Evolutionary conservation across 1,140 invertebrate species (phyloP), one percentile per base, ranked within the genome.

Genomic region (Drosophila kanapiae): DNA sequence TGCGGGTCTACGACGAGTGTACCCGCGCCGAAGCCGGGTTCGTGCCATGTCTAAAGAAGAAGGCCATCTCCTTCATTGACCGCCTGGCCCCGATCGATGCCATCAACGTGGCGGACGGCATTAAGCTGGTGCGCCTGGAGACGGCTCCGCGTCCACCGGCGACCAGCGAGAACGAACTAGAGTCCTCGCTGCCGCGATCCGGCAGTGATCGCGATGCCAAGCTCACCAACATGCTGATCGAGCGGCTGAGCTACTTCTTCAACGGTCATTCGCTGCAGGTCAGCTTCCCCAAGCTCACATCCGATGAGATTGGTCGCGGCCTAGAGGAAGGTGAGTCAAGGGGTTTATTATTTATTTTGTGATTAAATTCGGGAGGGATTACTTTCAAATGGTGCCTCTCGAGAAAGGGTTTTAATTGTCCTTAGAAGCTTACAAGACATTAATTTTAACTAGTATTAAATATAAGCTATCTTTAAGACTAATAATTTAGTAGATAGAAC

Each of bases 31-130:
- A 94, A 56, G 93, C 93, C 29, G 95, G 95, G 13, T 93, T 97
- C 31, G 93, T 95, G 10, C 95, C 95, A 14, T 97, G 96, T 87
- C 92, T 97, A n/a, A 96, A 97, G 93, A 96, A 96, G 91, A 97
- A 96, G 83, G 96, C 96, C 0, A 95, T 97, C 61, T 93, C 95
- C 1, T 96, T 96, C 81, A 95, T 97, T 61, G 96, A 96, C 67
- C 94, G 96, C 45, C 93, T 96, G 8, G 94, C 95, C 1, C 94
- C 95, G 57, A 95, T 96, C 91, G 95, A 96, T 35, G 94, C 94
- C 11, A 94, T 97, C 23, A 94, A 94, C 1, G 91, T 97, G 11
- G 93, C 95, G 4, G 95, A 96, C 49, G 95, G 95, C 43, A 92
- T 95, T 7, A 95, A 95, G 74, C 93, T 96, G 13, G 94, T 96